Conservation (phyloP, 1,140 invertebrate species). For the Pomacea maculata region DNA sequence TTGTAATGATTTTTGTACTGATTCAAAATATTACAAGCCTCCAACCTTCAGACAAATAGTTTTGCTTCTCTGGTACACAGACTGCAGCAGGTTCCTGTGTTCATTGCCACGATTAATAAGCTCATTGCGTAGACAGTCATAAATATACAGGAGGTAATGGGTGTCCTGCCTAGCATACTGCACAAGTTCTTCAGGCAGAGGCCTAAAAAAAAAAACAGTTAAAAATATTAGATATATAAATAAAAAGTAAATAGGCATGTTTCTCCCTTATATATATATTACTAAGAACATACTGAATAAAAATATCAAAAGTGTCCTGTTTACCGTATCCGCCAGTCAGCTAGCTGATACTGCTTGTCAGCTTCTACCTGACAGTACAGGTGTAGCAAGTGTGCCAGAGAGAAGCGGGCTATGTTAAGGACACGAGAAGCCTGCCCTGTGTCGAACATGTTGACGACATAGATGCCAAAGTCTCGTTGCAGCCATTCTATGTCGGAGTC, state of each 20-base stretch:
- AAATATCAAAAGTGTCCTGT: not conserved
- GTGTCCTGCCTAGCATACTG: slow-evolving; percentile 94
- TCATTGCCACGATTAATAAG: slow-evolving; percentile 78
- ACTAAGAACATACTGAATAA: not conserved
- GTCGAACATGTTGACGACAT: slow-evolving; percentile 98
- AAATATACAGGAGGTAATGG: slow-evolving; percentile 94
- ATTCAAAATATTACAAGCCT: not conserved
- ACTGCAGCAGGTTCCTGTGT: slow-evolving; percentile 75
- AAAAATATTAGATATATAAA: not conserved
- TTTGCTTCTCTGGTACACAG: slow-evolving; percentile 78
- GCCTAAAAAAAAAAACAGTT: slow-evolving; percentile 67
- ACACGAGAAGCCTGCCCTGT: slow-evolving; percentile 87
- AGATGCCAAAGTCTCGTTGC: slow-evolving; percentile 93
- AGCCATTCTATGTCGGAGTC: slow-evolving; percentile 92
- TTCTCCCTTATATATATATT: slow-evolving; percentile 12
- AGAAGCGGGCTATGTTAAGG: slow-evolving; percentile 75
- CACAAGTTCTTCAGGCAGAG: slow-evolving; percentile 83
- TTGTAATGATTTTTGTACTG: no score
- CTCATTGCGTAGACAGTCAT: slow-evolving; percentile 82
- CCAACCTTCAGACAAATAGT: slow-evolving; percentile 73
- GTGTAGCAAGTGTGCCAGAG: slow-evolving; percentile 82
- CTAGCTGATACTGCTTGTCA: slow-evolving; percentile 92
- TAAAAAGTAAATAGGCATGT: not conserved
- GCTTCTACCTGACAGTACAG: slow-evolving; percentile 81
- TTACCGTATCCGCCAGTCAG: slow-evolving; percentile 93